Evolutionary conservation across 2,888 invertebrate genomes (phyloP).

Genomic region (Blastobasis lacticolella): DNA sequence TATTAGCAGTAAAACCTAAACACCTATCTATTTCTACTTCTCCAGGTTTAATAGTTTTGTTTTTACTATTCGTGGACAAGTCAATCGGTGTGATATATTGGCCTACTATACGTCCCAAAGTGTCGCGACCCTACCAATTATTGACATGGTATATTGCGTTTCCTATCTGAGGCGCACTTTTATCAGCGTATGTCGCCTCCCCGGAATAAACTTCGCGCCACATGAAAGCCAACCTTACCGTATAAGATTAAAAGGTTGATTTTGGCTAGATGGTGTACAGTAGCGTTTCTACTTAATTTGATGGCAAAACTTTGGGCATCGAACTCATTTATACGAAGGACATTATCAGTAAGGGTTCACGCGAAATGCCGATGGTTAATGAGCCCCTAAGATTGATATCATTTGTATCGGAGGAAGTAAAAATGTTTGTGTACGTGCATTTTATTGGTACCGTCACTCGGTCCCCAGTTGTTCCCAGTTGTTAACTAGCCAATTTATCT

Average conservation of each 20-base stretch:
- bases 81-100: too few species aligned
- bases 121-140: conserved; percentile 58
- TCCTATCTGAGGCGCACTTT: conserved; percentile 47
- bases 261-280: conserved; percentile 10
- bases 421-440: conserved; percentile 26
- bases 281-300: conserved; percentile 61
- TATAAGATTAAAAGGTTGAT: conserved; percentile 3
- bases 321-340: conserved; percentile 54
- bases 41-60: too few species aligned
- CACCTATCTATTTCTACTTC: too few species aligned
- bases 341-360: conserved; percentile 48
- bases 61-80: too few species aligned
- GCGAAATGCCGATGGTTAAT: conserved; percentile 33
- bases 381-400: conserved; percentile 39
- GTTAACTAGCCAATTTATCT: conserved; percentile 34
- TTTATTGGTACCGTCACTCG: conserved; percentile 27
- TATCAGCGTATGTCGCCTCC: conserved; percentile 58
- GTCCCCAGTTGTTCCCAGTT: conserved; percentile 18
- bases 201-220: conserved; percentile 17
- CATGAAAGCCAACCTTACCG: conserved; percentile 22
- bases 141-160: conserved; percentile 61
- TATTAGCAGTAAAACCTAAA: too few species aligned
- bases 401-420: conserved; percentile 13
- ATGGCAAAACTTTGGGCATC: conserved; percentile 63
- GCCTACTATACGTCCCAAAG: conserved; percentile 3